Evolutionary conservation across 2,797 vertebrate genomes (phyloP), one percentile per base, ranked within the genome.

Genomic region (Spinus pinus): DNA sequence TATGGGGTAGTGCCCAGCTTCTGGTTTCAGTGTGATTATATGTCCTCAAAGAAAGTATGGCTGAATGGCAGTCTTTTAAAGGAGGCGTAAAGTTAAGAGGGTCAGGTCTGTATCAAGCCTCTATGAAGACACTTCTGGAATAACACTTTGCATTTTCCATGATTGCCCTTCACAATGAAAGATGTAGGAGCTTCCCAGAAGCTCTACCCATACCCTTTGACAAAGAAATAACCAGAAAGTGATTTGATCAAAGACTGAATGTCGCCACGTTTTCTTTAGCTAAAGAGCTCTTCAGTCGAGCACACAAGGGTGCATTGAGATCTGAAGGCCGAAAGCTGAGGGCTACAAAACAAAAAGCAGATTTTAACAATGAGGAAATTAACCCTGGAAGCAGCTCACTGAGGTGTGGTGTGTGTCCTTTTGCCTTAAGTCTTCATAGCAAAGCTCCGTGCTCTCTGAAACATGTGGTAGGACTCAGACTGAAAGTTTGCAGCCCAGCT

Each of bases 291-390:
- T 89, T 95, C 84, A 65, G 54, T 7, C 0, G 1, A 89, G 61
- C n/a, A 44, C 51, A 24, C 30, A 39, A 66, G 31, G 27, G 13
- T 86, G n/a, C 0, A 1, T 80, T 2, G 2, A 72, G 70, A 62
- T 81, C 92, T 64, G 88, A 81, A 66, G 54, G 66, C 54, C 81
- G 66, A 66, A 92, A 92, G 44, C 57, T 88, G 73, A 92, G 79
- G 53, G 89, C 70, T 88, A 64, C 19, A 31, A 91, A 94, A 91
- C 51, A 69, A 78, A 86, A 62, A 54, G 44, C 69, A 91, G 65
- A 53, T 78, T 80, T 89, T 87, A 93, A 71, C 57, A 85, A 39
- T 3, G 19, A 92, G 24, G 31, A 75, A 95, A 92, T 94, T 82
- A 81, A 74, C 57, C 81, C 39, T n/a, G 51, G 84, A 54, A 94